Percentiles rank a stretch among this genome's conserved stretches.
These are phyloP conservation scores for Fregetta grallaria DNA, from an alignment of 2,113 vertebrate genomes.

Conservation along the genomic window DNA sequence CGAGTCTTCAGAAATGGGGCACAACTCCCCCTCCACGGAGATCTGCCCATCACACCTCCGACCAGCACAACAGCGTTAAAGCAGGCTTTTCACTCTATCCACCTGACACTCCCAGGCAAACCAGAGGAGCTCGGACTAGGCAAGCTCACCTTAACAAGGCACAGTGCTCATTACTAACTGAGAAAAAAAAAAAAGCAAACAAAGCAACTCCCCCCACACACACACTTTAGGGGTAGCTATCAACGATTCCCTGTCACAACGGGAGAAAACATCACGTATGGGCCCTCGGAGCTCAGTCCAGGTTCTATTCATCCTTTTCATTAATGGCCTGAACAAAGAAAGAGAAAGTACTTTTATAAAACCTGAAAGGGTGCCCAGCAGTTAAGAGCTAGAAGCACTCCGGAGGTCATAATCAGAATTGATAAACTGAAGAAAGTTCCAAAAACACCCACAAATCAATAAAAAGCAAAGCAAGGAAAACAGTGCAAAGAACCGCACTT, in stretches of 20 bases:
- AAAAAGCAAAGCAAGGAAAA: not conserved
- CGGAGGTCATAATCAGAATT: not conserved
- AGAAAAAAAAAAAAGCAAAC: not conserved
- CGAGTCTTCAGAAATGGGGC: not conserved
- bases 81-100: not conserved
- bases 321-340: not conserved
- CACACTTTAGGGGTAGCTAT: not conserved
- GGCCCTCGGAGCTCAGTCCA: not conserved
- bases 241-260: not conserved
- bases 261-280: not conserved
- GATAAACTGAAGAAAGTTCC: slow-evolving; percentile 3
- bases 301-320: slow-evolving; percentile 1
- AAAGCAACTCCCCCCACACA: not conserved
- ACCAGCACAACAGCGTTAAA: not conserved
- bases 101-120: not conserved
- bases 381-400: slow-evolving; percentile 30
- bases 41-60: not conserved
- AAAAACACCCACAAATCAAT: slow-evolving; percentile 7
- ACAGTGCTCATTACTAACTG: not conserved
- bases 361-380: slow-evolving; percentile 29
- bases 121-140: not conserved
- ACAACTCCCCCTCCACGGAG: not conserved
- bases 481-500: not conserved
- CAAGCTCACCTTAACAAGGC: not conserved
- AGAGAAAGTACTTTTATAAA: slow-evolving; percentile 9